Base-by-base conservation (phyloP, 2,888 invertebrate genomes). In the Flexamia atlantica region DNA sequence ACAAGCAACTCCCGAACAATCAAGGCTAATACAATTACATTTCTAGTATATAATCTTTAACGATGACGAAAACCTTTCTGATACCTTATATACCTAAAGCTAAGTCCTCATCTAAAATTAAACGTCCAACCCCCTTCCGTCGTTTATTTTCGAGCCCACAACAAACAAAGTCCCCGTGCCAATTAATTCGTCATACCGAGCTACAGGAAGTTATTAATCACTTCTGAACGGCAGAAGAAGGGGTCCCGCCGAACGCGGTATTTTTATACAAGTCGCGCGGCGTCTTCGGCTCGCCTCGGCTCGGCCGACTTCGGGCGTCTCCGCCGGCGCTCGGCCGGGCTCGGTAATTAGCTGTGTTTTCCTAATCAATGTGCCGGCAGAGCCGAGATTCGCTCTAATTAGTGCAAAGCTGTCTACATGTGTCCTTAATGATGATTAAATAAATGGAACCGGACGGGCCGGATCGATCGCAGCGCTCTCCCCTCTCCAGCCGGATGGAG, bases 361-460 rank as follows among this genome's bases (percentile, higher is more conserved):
- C 72, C 72, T 72, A 72, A 72, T 72, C 72, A 72, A 72, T 72
- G 72, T 20, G 72, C 72, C 42, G 40, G 40, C 40, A 72, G 72
- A 30, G 68, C 68, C n/a, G 72, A 72, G 72, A 72, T 72, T 72
- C 72, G 20, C 40, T 20, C 72, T 72, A 72, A 72, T 72, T 72
- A 72, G 72, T 23, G 72, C 72, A 72, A 72, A 72, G 72, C 72
- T 23, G 72, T 72, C 72, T 72, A 72, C 72, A 72, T 72, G 72
- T 72, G 72, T 72, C 72, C 72, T 72, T 72, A 72, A 72, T 72
- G 72, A 72, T 72, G 72, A 72, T 72, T 72, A 72, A 72, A 72
- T 72, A 72, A 72, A 72, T 72, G 72, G 72, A 72, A 36, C 40
- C 30, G 72, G 72, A 72, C 72, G 72, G 40, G 72, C 72, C 23